phyloP scores from a whole-genome alignment of 2,797 vertebrate species.

The Otolemur crassicaudatus region DNA sequence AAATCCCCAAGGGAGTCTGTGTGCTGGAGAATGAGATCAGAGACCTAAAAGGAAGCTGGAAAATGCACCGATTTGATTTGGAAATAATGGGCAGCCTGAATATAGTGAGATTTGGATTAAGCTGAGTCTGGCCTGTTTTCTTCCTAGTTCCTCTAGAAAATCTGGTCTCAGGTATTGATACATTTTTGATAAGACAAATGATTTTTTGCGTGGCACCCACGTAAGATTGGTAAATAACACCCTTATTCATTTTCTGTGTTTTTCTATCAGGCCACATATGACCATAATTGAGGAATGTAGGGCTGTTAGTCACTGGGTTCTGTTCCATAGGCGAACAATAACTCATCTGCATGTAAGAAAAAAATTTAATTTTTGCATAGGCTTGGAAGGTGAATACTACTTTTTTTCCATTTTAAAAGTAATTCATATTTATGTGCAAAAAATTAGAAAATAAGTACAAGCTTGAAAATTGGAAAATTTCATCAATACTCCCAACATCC shows the following conservation, averaged over 20 bases:
- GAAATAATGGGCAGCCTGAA: conserved; percentile 37
- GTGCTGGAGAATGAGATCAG: conserved; percentile 65
- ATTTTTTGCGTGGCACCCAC: background rate
- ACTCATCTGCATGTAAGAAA: background rate
- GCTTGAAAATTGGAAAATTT: background rate
- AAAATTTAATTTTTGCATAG: background rate
- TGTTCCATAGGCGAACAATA: background rate
- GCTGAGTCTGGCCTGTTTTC: background rate
- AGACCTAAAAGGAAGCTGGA: conserved; percentile 67
- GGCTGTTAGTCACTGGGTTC: background rate
- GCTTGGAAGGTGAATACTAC: background rate
- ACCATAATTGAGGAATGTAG: background rate
- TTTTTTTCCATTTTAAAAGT: conserved; percentile 13
- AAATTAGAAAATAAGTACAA: conserved; percentile 31
- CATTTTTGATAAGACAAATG: background rate
- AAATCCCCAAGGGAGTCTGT: conserved; percentile 69
- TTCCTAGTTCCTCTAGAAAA: conserved; percentile 8
- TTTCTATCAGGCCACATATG: background rate
- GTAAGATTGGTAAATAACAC: background rate
- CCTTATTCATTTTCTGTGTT: background rate
- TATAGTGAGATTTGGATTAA: background rate
- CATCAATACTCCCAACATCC: background rate
- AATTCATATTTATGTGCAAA: conserved; percentile 8
- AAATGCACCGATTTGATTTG: conserved; percentile 53
- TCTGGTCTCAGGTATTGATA: background rate